Percentiles rank a stretch among this genome's conserved stretches.
These are phyloP conservation scores for Labeo rohita DNA, from an alignment of 2,113 vertebrate species.

Conservation along the genomic window DNA sequence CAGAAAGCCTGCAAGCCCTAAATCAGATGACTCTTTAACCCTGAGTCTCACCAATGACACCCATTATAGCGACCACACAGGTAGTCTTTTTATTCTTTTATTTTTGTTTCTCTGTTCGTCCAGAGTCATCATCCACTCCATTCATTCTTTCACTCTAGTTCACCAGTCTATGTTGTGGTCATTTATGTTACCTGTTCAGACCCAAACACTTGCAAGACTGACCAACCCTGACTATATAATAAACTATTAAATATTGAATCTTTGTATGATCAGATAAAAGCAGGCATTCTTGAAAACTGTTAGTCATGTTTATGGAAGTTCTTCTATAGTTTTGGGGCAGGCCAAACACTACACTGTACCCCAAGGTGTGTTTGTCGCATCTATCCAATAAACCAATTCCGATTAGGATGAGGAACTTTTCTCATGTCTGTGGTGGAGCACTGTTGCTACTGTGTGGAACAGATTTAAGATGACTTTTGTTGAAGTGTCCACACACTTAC, in stretches of 20 bases:
- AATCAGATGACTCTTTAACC: slow-evolving; percentile 75
- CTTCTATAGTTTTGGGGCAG: background rate
- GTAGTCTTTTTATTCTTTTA: slow-evolving; percentile 63
- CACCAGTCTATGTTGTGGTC: background rate
- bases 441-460: background rate
- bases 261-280: background rate
- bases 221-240: background rate
- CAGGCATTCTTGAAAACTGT: background rate
- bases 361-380: background rate
- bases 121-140: background rate
- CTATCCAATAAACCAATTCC: background rate
- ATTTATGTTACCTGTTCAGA: background rate
- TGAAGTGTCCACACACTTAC: background rate
- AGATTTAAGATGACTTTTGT: background rate
- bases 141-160: background rate
- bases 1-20: slow-evolving; percentile 79
- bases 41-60: slow-evolving; percentile 68
- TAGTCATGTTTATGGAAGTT: background rate
- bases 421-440: background rate
- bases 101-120: slow-evolving; percentile 50
- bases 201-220: background rate
- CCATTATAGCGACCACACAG: slow-evolving; percentile 68
- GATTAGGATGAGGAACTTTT: background rate
- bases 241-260: background rate
- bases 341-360: background rate